Base-by-base conservation (phyloP, 1,140 invertebrate genomes). In the Camponotus pennsylvanicus region DNA sequence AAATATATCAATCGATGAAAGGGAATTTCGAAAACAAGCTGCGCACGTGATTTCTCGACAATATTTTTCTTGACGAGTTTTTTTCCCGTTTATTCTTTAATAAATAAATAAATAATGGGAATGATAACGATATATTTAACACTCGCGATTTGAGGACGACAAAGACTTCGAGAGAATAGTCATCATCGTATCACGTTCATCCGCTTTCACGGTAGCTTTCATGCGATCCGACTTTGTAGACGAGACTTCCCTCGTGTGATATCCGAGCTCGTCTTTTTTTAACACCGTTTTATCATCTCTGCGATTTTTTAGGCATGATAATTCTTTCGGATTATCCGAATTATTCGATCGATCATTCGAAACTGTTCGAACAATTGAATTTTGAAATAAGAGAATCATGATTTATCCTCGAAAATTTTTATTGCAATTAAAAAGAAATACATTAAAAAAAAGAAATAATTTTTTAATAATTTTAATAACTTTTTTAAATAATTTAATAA, bases 171-270 rank as follows among this genome's bases (percentile, higher is more conserved):
- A 63, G 45, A 66, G 45, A 78, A 78, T 67, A 52, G 32, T 52
- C 77, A 45, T 63, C 75, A 77, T 73, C 6, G 40, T 52, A 9
- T n/a, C 42, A 63, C 45, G 61, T 13, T 79, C 69, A 79, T 69
- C 77, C 45, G 34, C 45, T 69, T 79, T 79, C 45, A 69, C n/a
- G 13, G 63, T 67, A 69, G 77, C 76, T 79, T 67, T 79, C 45
- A 11, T 40, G 63, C 34, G 13, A 69, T 37, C 7, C 40, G 11
- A 64, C n/a, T 63, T 75, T 77, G 57, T 18, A 77, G 27, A 77
- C 57, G 32, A 78, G 42, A 66, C 4, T 67, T 79, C 32, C n/a
- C 52, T 52, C 27, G 27, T 27, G 27, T 27, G 27, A 27, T 27
- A 27, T 27, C 27, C 27, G 27, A 27, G 27, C 27, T 11, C 27